A percentile compares a stretch with the other conserved stretches of the same genome.
These are phyloP conservation scores for Eurystomus glaucurus DNA, from an alignment of 2,797 vertebrate genomes.

Conservation along the genomic window DNA sequence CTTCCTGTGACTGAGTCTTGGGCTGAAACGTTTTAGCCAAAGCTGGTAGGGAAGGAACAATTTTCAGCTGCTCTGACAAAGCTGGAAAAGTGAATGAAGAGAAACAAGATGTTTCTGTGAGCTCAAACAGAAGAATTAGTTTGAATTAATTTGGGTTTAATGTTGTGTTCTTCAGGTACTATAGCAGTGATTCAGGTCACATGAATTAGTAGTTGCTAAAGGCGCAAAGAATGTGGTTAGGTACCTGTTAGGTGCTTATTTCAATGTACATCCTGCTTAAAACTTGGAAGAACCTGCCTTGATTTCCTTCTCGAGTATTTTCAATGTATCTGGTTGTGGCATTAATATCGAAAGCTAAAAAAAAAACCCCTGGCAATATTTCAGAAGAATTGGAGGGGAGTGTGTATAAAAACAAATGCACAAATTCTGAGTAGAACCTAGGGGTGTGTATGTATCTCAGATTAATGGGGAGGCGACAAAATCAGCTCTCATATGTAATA, in stretches of 20 bases:
- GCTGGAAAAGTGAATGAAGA: not conserved
- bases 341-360: not conserved
- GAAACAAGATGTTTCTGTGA: not conserved
- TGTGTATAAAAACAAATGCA: too few relatives aligned
- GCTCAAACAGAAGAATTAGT: not conserved
- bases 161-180: not conserved
- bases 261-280: not conserved
- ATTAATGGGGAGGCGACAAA: not conserved
- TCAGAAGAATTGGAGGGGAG: not conserved
- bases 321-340: not conserved
- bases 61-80: not conserved
- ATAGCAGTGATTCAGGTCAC: not conserved
- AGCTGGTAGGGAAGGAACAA: not conserved
- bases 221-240: not conserved
- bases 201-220: not conserved
- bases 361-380: not conserved
- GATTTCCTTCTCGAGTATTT: not conserved
- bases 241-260: not conserved
- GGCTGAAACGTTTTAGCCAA: not conserved
- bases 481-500: not conserved
- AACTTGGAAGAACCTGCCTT: not conserved
- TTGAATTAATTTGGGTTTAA: not conserved
- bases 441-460: not conserved
- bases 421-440: not conserved
- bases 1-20: rapidly evolving